Conservation (phyloP, 2,113 vertebrate species). For the Okapia johnstoni region DNA sequence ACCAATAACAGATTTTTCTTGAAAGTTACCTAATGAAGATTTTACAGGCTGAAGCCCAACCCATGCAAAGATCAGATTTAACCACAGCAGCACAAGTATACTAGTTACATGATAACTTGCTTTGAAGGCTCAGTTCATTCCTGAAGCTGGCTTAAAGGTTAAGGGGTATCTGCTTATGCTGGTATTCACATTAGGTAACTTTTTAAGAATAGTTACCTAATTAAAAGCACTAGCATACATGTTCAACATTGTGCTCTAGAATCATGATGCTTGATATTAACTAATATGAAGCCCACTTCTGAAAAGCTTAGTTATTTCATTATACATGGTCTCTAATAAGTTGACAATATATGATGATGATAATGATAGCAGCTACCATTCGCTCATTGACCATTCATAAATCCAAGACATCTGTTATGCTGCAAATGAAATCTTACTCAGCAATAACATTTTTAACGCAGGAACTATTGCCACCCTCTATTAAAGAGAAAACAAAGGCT, state of each 20-base stretch:
- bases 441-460: background rate
- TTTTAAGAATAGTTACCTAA: background rate
- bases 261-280: background rate
- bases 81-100: background rate
- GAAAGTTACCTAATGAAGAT: background rate
- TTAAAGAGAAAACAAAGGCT: background rate
- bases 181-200: background rate
- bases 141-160: background rate
- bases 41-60: background rate
- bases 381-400: background rate
- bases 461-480: background rate
- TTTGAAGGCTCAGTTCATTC: background rate
- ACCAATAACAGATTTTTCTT: background rate
- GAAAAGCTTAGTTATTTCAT: background rate
- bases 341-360: background rate
- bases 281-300: constrained; percentile 10
- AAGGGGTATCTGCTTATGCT: background rate
- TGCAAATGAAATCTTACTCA: background rate
- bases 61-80: background rate
- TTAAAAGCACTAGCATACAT: background rate
- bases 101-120: background rate
- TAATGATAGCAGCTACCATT: background rate
- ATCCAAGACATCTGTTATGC: background rate
- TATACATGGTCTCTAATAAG: background rate
- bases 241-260: background rate